Conservation (phyloP, 2,888 invertebrate species). For the Epinotia ramella region DNA sequence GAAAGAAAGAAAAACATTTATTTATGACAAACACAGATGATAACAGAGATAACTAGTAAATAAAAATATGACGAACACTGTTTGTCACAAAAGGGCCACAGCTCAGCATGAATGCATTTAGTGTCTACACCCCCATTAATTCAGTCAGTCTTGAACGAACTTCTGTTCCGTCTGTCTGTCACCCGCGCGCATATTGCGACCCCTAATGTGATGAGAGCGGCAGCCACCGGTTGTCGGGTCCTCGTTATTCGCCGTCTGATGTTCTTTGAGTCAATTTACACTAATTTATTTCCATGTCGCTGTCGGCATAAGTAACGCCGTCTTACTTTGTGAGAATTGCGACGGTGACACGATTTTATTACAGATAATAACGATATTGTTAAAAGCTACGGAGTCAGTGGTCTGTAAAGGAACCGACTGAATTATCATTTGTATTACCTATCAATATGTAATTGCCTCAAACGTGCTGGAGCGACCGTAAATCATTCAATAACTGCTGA, state of each 20-base stretch:
- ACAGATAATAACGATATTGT: conserved; percentile 17
- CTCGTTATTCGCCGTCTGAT: conserved; percentile 12
- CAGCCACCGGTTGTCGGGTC: neutral
- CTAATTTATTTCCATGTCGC: conserved; percentile 22
- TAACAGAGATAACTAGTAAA: too few relatives aligned
- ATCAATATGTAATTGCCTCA: too few relatives aligned
- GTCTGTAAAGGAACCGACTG: neutral
- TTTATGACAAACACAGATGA: too few relatives aligned
- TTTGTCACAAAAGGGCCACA: too few relatives aligned
- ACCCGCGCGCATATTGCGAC: neutral
- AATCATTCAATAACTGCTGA: neutral
- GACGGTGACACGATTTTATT: neutral
- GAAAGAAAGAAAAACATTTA: too few relatives aligned
- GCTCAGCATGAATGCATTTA: too few relatives aligned
- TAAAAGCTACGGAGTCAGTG: neutral
- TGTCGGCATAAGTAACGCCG: neutral
- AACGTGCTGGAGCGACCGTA: neutral
- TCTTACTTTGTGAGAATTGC: conserved; percentile 7
- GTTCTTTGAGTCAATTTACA: conserved; percentile 20
- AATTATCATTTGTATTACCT: neutral
- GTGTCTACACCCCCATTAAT: too few relatives aligned
- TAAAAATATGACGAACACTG: too few relatives aligned
- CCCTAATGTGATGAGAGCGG: conserved; percentile 13
- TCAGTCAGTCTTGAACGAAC: too few relatives aligned
- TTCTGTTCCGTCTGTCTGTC: neutral